Evolutionary conservation across 2,113 vertebrate genomes (phyloP).

Genomic region (Misgurnus anguillicaudatus): DNA sequence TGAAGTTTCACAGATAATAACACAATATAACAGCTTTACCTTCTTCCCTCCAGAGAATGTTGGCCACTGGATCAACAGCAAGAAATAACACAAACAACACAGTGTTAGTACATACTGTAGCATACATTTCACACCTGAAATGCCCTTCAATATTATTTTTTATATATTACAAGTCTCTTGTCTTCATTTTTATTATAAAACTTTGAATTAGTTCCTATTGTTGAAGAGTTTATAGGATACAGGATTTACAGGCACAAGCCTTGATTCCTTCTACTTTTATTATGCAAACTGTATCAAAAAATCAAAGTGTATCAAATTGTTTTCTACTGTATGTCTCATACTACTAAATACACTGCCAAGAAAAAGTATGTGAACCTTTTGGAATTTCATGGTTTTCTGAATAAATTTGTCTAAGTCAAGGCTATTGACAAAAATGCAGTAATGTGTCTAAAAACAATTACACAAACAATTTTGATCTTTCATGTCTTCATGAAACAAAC

Average conservation of each 20-base stretch:
- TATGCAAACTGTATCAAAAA: background rate
- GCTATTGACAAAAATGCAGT: no score
- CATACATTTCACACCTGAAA: background rate
- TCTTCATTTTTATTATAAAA: background rate
- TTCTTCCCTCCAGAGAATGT: conserved; percentile 99
- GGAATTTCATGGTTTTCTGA: no score
- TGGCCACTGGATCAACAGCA: conserved; percentile 86
- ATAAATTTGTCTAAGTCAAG: no score
- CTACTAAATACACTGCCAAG: no score
- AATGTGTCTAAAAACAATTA: no score
- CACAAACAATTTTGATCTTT: no score
- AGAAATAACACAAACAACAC: conserved; percentile 62
- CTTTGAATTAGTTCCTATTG: background rate
- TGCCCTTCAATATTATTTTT: background rate
- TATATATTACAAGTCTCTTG: background rate
- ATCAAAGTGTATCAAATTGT: no score
- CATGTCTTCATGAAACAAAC: no score
- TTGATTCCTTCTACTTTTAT: background rate
- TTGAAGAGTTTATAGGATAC: background rate
- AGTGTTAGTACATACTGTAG: background rate
- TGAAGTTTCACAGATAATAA: background rate
- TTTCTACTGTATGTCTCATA: background rate
- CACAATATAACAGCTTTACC: conserved; percentile 74
- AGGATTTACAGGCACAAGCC: no score
- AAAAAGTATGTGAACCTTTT: no score